Base-by-base conservation (phyloP, 1,140 invertebrate genomes). In the Stenopsyche tienmushanensis region DNA sequence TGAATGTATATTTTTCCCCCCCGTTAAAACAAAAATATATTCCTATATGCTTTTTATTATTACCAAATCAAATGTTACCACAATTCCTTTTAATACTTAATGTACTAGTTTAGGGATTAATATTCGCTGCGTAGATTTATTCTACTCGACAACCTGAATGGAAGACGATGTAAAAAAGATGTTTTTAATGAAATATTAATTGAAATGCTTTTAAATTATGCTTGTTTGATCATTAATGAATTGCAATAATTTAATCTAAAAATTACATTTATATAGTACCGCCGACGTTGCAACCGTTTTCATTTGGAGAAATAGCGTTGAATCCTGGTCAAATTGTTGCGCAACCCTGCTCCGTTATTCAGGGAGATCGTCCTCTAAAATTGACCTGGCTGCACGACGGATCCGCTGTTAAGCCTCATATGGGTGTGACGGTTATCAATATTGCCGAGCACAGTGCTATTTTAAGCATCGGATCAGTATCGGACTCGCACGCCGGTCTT, bases 241-340 rank as follows among this genome's bases (percentile, higher is more conserved):
- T n/a, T n/a, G n/a, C n/a, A n/a, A n/a, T n/a, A n/a, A n/a, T n/a
- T n/a, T n/a, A n/a, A n/a, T n/a, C n/a, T n/a, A n/a, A n/a, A n/a
- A n/a, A n/a, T n/a, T n/a, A n/a, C 29, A 73, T 75, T 72, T 79
- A 75, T 78, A 72, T 77, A 89, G 86, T 88, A 75, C 81, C 86
- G 60, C 89, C 89, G 21, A 84, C 87, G 80, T 86, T 91, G 68
- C 83, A 85, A 78, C 88, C 87, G 53, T 90, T 91, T 75, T 78
- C 82, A 49, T 90, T 90, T 72, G 87, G 87, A 18, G 86, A 89
- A 64, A 84, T 88, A 45, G 82, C 85, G 26, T 80, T 88, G 17
- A 88, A 88, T 75, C 83, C 84, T 60, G 86, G 86, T 26, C 86
- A 90, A 71, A 83, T 84, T 58, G 83, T 83, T 23, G 83, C 81